Evolutionary conservation across 2,113 vertebrate genomes (phyloP).

Genomic region (Dunckerocampus dactyliophorus): DNA sequence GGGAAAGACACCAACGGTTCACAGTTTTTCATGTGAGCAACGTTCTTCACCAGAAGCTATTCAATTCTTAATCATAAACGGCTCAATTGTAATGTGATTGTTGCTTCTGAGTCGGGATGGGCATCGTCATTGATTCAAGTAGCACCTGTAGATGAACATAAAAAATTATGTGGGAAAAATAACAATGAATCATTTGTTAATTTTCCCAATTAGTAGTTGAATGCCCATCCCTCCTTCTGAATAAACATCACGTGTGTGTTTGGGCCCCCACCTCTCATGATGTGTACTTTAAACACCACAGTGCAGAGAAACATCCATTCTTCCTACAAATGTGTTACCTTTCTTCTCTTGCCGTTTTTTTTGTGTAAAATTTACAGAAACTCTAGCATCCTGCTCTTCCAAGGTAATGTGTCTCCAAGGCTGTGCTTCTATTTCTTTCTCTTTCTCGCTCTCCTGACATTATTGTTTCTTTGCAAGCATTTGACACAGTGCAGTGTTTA

Average conservation of each 20-base stretch:
- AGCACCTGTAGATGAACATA: no score
- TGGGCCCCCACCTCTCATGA: slow-evolving; percentile 35
- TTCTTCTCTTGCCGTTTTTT: slow-evolving; percentile 99
- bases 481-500: slow-evolving; percentile 16
- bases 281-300: slow-evolving; percentile 68
- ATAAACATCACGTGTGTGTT: slow-evolving; percentile 17
- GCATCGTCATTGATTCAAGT: no score
- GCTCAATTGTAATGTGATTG: no score
- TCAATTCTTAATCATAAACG: no score
- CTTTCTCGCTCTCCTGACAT: slow-evolving; percentile 34
- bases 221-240: background rate
- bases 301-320: slow-evolving; percentile 76
- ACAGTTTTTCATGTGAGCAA: slow-evolving; percentile 99
- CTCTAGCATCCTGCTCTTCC: slow-evolving; percentile 97
- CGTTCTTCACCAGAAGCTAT: background rate
- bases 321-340: slow-evolving; percentile 97
- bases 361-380: slow-evolving; percentile 99
- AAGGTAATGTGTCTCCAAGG: slow-evolving; percentile 99
- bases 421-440: slow-evolving; percentile 75
- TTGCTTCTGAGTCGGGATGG: no score
- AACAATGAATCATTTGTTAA: no score
- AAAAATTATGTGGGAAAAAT: no score
- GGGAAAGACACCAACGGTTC: slow-evolving; percentile 99
- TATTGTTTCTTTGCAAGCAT: slow-evolving; percentile 46
- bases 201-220: no score